These are phyloP conservation scores for Nomia melanderi DNA, from an alignment of 1,140 invertebrate species.

Conservation along the genomic window DNA sequence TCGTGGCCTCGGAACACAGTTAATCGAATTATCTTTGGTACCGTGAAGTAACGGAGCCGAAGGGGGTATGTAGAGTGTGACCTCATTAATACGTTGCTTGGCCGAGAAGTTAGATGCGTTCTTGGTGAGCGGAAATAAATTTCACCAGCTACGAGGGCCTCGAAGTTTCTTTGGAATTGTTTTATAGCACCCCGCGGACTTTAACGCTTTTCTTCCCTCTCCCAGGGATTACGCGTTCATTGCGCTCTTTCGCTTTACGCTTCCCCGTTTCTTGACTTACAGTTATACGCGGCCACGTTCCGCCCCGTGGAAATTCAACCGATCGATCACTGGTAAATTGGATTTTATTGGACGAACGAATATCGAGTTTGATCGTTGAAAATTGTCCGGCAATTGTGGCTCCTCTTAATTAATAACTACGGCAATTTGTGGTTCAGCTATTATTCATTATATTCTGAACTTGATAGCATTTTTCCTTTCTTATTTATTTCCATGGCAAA, in stretches of 20 bases:
- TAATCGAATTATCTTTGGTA: constrained; percentile 58
- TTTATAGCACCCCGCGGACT: constrained; percentile 61
- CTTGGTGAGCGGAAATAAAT: constrained; percentile 49
- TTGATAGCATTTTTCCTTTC: background rate
- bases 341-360: constrained; percentile 28
- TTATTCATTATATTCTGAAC: background rate
- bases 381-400: background rate
- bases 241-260: background rate
- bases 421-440: background rate
- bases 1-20: constrained; percentile 30
- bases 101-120: constrained; percentile 60
- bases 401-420: constrained; percentile 2
- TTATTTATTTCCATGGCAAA: too few relatives aligned
- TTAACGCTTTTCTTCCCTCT: constrained; percentile 33
- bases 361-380: background rate
- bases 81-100: constrained; percentile 62
- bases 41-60: constrained; percentile 52
- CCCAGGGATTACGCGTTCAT: constrained; percentile 21
- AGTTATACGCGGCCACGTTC: background rate
- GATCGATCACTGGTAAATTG: constrained; percentile 14
- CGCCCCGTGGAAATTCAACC: constrained; percentile 5
- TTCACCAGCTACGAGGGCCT: constrained; percentile 39
- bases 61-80: constrained; percentile 53
- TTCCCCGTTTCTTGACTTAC: constrained; percentile 1
- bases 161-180: constrained; percentile 64